Percentiles rank a stretch among this genome's conserved stretches.
Evolutionary conservation across 2,888 invertebrate genomes (phyloP).

Genomic region (Congeria kusceri): DNA sequence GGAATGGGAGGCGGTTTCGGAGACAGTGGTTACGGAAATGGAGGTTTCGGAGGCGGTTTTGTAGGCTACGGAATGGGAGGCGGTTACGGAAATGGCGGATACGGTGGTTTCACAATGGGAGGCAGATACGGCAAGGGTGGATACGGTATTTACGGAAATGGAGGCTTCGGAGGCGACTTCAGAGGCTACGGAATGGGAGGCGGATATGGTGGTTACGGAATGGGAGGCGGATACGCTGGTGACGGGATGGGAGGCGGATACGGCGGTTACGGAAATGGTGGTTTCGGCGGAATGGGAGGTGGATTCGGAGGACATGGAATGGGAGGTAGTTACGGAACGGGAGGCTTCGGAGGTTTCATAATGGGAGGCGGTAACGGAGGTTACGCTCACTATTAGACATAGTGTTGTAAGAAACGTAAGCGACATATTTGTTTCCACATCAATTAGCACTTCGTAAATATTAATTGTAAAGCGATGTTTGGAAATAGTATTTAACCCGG

Average conservation of each 20-base stretch:
- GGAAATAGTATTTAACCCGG: no score
- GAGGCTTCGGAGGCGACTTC: background rate
- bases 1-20: background rate
- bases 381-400: no score
- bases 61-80: background rate
- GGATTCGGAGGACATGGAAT: no score
- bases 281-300: background rate
- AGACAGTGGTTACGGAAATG: background rate
- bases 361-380: no score
- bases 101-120: background rate
- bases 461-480: no score
- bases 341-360: background rate
- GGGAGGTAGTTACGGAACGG: slow-evolving; percentile 2
- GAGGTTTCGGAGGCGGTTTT: background rate
- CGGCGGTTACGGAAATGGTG: slow-evolving; percentile 1
- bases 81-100: background rate
- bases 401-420: no score
- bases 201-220: no score
- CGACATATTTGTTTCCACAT: no score
- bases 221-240: no score
- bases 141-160: background rate
- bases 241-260: background rate
- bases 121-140: background rate
- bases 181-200: no score
- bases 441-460: no score